Percentiles rank a stretch among this genome's conserved stretches.
phyloP scores from a whole-genome alignment of 2,113 vertebrate species.

The Podiceps cristatus region DNA sequence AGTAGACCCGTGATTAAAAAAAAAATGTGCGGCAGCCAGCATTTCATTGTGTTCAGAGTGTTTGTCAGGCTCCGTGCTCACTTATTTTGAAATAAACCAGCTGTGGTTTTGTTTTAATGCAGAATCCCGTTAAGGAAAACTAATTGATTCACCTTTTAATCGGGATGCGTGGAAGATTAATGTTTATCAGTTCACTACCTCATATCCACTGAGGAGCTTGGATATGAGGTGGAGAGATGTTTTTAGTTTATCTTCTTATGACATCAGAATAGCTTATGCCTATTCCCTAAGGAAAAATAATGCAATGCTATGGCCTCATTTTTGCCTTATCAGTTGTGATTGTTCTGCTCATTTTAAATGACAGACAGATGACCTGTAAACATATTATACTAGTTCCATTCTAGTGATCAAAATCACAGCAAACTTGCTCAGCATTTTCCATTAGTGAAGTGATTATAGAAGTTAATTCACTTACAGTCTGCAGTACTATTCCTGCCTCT shows the following conservation, averaged over 20 bases:
- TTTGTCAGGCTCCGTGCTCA: not conserved
- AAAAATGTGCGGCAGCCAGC: not conserved
- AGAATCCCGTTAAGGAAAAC: slow-evolving; percentile 31
- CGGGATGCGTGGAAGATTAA: not conserved
- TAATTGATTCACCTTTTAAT: slow-evolving; percentile 55
- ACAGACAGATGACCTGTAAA: not conserved
- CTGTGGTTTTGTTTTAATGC: not conserved
- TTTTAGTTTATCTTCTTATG: not conserved
- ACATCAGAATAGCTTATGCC: not conserved
- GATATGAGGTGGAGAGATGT: not conserved
- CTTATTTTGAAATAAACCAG: slow-evolving; percentile 5
- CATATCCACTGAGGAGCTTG: not conserved
- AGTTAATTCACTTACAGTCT: slow-evolving; percentile 10
- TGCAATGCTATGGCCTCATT: not conserved
- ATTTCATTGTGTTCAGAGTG: not conserved
- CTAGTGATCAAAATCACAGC: not conserved
- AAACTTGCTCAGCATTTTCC: slow-evolving; percentile 35
- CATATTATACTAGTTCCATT: not conserved
- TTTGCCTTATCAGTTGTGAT: not conserved
- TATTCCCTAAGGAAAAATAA: not conserved
- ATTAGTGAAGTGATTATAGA: not conserved
- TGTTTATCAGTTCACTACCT: slow-evolving; percentile 1
- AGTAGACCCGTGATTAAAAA: not conserved
- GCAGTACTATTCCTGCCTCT: not conserved
- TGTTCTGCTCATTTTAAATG: not conserved